Base-by-base conservation (phyloP, 2,888 invertebrate species). In the Rhingia rostrata region DNA sequence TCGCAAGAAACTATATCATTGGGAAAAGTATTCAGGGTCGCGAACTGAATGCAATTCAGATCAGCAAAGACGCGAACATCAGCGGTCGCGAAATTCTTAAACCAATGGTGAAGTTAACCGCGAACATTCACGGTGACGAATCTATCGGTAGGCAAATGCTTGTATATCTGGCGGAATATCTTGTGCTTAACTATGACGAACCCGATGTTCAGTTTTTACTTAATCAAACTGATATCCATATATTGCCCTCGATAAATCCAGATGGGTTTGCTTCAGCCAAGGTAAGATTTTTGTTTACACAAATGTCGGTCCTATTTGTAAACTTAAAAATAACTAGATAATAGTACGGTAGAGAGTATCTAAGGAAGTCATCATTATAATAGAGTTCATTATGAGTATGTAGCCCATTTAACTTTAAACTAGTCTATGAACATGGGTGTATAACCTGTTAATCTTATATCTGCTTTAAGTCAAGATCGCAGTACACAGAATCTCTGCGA, bases 221-320 rank as follows among this genome's bases (percentile, higher is more conserved):
- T 0, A 95, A 99, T 89, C 93, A 92, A 0, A 98, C 97, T 0
- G 96, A 99, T 90, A 97, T 99, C 86, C 98, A 96, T 91, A 92
- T 99, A 87, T 95, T 99, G 96, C 99, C 99, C 0, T 96, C 97
- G 0, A 94, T 99, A 93, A 99, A 99, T 92, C 99, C 99, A 45
- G 94, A 99, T 93, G 99, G 99, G 3, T 99, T 96, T 92, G 97
- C 97, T 89, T 93, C 92, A 69, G 95, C 98, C 64, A 89, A 93
- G 93, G 96, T 96, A 69, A 88, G 87, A 86, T 79, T 37, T 9
- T 14, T 47, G 5, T 30, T 22, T 49, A 22, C 7, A 10, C 4
- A 30, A 9, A 9, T 43, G 7, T 39, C 39, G 43, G 2, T 12
- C n/a, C 12, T 3, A 22, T 7, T 14, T 47, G 47, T 1, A 22